These are phyloP conservation scores for Canis aureus DNA, from an alignment of 2,113 vertebrate species.

Conservation along the genomic window DNA sequence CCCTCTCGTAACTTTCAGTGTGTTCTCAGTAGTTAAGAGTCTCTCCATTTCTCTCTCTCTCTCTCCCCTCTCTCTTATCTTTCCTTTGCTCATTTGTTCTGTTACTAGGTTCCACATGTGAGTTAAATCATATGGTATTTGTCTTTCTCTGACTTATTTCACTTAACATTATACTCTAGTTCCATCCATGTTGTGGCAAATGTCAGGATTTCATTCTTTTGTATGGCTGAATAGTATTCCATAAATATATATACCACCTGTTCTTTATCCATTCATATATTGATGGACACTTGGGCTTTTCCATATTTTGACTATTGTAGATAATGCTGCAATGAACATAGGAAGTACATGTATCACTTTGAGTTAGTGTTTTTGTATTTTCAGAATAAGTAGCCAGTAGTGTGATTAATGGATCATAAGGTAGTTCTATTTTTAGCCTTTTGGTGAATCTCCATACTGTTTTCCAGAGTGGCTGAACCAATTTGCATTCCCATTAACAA, in stretches of 20 bases:
- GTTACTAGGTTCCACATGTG: neutral
- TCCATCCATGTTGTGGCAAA: neutral
- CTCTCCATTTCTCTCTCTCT: neutral
- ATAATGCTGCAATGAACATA: neutral
- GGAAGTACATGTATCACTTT: neutral
- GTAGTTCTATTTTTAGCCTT: neutral
- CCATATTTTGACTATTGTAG: neutral
- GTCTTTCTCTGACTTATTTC: neutral
- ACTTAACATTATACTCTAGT: neutral
- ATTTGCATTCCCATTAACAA: neutral
- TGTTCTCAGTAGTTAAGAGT: neutral
- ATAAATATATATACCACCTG: neutral
- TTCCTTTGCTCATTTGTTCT: neutral
- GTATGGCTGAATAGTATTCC: neutral
- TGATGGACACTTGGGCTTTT: neutral
- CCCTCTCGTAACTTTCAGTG: neutral
- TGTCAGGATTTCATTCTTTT: neutral
- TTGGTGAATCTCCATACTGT: neutral
- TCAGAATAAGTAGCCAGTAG: neutral
- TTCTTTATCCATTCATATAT: neutral
- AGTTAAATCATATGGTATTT: neutral
- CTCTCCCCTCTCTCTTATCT: neutral
- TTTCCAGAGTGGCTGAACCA: neutral
- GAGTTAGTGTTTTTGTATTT: neutral
- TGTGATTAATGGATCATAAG: neutral